Percentiles rank a stretch among this genome's conserved stretches.
These are phyloP conservation scores for Otocyon megalotis DNA, from an alignment of 2,113 vertebrate genomes.

Conservation along the genomic window DNA sequence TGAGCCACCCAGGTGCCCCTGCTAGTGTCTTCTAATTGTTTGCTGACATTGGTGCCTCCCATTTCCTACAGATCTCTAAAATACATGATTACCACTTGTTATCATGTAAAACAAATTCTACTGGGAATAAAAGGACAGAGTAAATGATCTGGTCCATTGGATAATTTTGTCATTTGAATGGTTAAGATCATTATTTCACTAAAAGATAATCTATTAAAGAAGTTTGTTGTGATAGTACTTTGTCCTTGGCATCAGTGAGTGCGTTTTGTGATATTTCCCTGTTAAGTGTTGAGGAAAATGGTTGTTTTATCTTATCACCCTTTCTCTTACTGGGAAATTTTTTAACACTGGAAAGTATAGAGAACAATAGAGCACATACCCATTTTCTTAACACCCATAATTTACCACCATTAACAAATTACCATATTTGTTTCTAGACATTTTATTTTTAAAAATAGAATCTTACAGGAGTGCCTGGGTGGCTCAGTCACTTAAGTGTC, in stretches of 20 bases:
- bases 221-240: neutral
- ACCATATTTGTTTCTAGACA: neutral
- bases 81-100: neutral
- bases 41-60: neutral
- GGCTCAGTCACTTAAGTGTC: neutral
- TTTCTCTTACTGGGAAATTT: neutral
- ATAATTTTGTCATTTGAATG: neutral
- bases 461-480: neutral
- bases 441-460: conserved; percentile 39
- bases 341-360: neutral
- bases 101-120: neutral
- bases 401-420: neutral
- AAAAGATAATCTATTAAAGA: neutral
- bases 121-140: neutral
- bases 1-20: neutral
- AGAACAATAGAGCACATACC: neutral
- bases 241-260: neutral
- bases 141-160: neutral
- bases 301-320: neutral
- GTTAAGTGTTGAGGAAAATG: conserved; percentile 15
- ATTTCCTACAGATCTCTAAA: neutral
- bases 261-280: conserved; percentile 1
- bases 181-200: conserved; percentile 23
- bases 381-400: neutral
- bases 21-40: neutral